A percentile compares a stretch with the other conserved stretches of the same genome.
Conservation (phyloP, 35 echinoderm and acorn worm species). For the Apostichopus californicus region DNA sequence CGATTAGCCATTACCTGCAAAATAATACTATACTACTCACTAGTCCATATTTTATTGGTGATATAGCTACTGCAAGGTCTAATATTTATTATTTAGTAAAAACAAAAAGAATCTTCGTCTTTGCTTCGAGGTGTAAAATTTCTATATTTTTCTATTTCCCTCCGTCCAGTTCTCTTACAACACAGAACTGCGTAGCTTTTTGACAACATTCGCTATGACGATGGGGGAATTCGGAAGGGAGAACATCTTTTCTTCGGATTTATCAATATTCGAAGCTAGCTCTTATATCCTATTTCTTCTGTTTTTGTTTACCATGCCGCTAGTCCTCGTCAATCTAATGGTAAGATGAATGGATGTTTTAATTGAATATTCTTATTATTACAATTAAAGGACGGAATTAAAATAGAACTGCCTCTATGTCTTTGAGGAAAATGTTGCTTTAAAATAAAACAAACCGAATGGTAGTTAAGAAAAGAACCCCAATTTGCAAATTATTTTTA, state of each 20-base stretch:
- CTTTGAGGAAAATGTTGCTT: too few species aligned
- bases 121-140: background rate
- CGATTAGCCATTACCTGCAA: too few species aligned
- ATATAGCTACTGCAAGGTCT: background rate
- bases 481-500: too few species aligned
- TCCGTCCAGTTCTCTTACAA: background rate
- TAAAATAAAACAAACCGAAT: too few species aligned
- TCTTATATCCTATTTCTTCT: slow-evolving; percentile 14
- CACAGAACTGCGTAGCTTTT: background rate
- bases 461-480: too few species aligned
- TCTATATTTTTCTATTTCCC: background rate
- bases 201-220: slow-evolving; percentile 41
- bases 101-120: background rate
- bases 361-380: too few species aligned
- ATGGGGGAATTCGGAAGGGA: slow-evolving; percentile 42
- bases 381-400: too few species aligned
- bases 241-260: background rate
- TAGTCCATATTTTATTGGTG: too few species aligned
- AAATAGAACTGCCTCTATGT: too few species aligned
- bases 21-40: too few species aligned
- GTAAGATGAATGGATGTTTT: background rate
- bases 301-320: slow-evolving; percentile 26
- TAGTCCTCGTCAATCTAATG: slow-evolving; percentile 38
- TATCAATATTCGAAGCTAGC: slow-evolving; percentile 21
- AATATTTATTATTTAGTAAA: background rate